These are phyloP conservation scores for Raja brachyura DNA, from an alignment of 2,113 vertebrate species.

Conservation along the genomic window DNA sequence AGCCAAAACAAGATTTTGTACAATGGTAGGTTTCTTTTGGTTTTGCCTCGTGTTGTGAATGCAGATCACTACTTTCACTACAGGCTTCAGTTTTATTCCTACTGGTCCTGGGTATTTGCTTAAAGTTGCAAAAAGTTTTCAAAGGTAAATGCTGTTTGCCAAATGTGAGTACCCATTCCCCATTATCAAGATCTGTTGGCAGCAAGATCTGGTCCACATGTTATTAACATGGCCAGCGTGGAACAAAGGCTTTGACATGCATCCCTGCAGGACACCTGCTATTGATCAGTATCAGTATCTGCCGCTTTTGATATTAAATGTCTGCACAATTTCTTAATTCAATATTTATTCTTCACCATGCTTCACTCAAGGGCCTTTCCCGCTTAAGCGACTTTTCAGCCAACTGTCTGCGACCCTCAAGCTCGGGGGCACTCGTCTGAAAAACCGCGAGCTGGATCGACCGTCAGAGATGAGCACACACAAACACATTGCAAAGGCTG, in stretches of 20 bases:
- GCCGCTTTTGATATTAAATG: not conserved
- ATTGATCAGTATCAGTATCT: not conserved
- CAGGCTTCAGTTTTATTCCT: not conserved
- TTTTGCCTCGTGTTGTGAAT: not conserved
- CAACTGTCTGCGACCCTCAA: too few species aligned
- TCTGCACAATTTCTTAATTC: not conserved
- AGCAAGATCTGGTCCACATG: not conserved
- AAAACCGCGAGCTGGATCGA: too few species aligned
- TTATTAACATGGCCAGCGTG: not conserved
- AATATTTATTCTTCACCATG: too few species aligned
- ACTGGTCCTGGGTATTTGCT: not conserved
- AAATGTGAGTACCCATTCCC: not conserved
- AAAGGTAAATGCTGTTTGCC: not conserved
- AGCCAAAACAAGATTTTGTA: not conserved
- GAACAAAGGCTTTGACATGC: not conserved
- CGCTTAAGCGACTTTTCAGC: too few species aligned
- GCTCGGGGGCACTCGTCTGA: too few species aligned
- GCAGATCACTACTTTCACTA: not conserved
- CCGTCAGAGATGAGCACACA: too few species aligned
- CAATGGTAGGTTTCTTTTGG: not conserved
- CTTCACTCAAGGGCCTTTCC: too few species aligned
- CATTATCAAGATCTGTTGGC: not conserved
- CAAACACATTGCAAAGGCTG: too few species aligned
- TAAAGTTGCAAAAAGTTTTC: not conserved
- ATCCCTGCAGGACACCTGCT: not conserved